These are phyloP conservation scores for Melanotaenia trifasciata DNA, from an alignment of 2,797 vertebrate species.

Conservation along the genomic window DNA sequence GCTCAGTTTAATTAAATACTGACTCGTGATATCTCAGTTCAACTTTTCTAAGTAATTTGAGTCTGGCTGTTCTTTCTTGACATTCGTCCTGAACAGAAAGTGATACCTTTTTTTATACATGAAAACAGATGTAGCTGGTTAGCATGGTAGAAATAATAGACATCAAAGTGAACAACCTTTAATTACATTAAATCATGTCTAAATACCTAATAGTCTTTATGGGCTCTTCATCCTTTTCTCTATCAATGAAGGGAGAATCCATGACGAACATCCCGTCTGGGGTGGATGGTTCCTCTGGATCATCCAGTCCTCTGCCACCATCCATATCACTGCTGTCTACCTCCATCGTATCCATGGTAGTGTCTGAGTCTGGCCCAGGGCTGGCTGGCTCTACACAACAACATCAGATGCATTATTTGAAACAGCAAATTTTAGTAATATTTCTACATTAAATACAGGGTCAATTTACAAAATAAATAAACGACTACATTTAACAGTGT, in stretches of 20 bases:
- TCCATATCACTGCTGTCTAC: conserved; percentile 93
- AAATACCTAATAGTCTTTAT: conserved; percentile 94
- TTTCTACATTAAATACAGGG: not conserved
- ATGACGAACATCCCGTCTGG: conserved; percentile 95
- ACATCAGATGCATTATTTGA: not conserved
- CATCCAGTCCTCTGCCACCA: conserved; percentile 88
- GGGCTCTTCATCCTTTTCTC: conserved; percentile 94
- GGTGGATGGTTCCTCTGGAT: conserved; percentile 91
- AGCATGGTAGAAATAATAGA: not conserved
- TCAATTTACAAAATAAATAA: not conserved
- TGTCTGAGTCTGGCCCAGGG: conserved; percentile 91
- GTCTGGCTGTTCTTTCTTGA: not conserved
- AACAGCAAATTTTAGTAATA: conserved; percentile 1
- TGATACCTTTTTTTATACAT: not conserved
- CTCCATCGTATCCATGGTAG: conserved; percentile 96
- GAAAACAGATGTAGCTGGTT: not conserved
- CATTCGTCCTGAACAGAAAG: not conserved
- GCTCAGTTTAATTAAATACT: not conserved
- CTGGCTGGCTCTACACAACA: conserved; percentile 88
- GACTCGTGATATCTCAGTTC: not conserved
- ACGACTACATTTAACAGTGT: not conserved
- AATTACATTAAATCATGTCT: not conserved
- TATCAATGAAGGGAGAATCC: conserved; percentile 91
- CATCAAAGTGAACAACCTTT: not conserved
- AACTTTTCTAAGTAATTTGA: not conserved